A percentile compares a stretch with the other conserved stretches of the same genome.
These are phyloP conservation scores for Agrotis clavis DNA, from an alignment of 2,888 invertebrate genomes.

Conservation along the genomic window DNA sequence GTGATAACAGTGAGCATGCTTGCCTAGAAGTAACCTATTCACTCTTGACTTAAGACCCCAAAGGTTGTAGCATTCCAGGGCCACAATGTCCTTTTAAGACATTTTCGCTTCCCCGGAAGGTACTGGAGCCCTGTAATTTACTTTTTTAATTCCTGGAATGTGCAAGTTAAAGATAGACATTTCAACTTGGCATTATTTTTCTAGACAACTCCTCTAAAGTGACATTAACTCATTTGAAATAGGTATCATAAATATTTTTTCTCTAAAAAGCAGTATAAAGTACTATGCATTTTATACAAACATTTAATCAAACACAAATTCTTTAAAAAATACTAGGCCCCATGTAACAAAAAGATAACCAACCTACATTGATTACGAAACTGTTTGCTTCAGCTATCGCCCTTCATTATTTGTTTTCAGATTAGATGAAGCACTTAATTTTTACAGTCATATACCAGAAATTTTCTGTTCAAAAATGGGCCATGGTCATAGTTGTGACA, in stretches of 20 bases:
- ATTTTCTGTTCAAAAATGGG: conserved; percentile 73
- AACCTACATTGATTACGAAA: conserved; percentile 76
- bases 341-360: conserved; percentile 42
- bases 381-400: conserved; percentile 84
- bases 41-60: no score
- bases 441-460: conserved; percentile 69
- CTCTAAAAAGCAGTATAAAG: background rate
- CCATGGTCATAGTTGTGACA: conserved; percentile 79
- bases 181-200: background rate
- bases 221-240: background rate
- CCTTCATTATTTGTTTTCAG: conserved; percentile 84
- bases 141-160: background rate
- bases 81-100: no score
- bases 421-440: conserved; percentile 82
- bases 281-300: conserved; percentile 16
- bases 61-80: no score
- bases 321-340: conserved; percentile 34
- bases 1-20: no score
- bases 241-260: background rate
- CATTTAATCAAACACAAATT: conserved; percentile 12
- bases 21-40: no score
- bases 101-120: no score
- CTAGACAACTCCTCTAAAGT: no score
- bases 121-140: background rate
- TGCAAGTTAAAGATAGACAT: no score